phyloP scores from a whole-genome alignment of 2,797 vertebrate species.

The Chloroceryle amazona region DNA sequence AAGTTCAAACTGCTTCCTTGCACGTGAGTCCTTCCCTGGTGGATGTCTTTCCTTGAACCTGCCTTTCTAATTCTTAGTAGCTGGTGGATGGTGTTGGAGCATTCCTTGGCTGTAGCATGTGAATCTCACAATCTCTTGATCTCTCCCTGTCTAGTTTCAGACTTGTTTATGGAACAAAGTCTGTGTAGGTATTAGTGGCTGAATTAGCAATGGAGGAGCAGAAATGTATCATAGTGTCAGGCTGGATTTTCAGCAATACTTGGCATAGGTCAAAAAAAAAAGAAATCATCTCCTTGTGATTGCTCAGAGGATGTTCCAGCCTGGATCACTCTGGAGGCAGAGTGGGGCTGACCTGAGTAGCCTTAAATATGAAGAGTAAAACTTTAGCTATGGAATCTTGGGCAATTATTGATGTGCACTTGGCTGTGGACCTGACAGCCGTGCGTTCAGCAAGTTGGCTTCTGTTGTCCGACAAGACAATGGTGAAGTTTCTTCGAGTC shows the following conservation, averaged over 20 bases:
- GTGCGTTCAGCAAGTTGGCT: neutral
- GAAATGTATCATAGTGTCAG: constrained; percentile 20
- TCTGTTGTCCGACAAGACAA: neutral
- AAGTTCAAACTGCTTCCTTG: neutral
- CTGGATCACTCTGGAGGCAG: neutral
- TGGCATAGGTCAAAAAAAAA: neutral
- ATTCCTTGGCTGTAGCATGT: constrained; percentile 24
- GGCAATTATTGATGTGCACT: rapidly evolving
- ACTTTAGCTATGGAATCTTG: neutral
- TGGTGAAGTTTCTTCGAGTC: neutral
- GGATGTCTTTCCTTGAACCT: neutral
- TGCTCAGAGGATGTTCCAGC: neutral
- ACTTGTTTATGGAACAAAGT: constrained; percentile 64
- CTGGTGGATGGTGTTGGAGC: neutral
- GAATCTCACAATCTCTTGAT: constrained; percentile 57
- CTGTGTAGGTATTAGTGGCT: constrained; percentile 39
- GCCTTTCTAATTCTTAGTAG: neutral
- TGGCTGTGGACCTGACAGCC: neutral
- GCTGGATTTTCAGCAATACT: neutral
- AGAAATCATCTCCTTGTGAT: neutral
- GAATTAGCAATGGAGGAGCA: constrained; percentile 24
- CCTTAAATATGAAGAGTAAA: neutral
- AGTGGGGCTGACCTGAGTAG: neutral
- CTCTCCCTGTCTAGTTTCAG: constrained; percentile 50
- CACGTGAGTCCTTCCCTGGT: neutral